Percentiles rank a stretch among this genome's conserved stretches.
Conservation (phyloP, 2,797 vertebrate species). For the Galagoides demidoff region DNA sequence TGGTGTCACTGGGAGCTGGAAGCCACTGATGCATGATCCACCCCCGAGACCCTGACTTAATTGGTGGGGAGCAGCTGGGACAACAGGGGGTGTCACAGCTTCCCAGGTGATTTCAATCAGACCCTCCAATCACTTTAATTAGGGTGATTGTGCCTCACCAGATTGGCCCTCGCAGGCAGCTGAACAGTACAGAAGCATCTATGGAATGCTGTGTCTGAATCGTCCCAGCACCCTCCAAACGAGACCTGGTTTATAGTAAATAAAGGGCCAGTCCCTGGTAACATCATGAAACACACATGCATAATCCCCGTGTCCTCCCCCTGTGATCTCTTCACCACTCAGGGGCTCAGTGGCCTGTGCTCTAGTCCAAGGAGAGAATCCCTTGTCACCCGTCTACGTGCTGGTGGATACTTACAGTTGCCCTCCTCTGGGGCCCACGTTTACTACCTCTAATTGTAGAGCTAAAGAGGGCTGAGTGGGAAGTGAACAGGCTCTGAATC, state of each 20-base stretch:
- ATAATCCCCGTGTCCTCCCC: neutral
- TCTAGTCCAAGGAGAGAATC: neutral
- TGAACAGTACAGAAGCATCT: neutral
- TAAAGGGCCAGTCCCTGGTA: neutral
- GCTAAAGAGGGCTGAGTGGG: neutral
- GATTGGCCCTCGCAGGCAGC: neutral
- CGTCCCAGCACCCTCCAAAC: neutral
- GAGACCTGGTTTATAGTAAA: neutral
- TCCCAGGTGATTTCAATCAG: neutral
- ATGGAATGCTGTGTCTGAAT: accelerated
- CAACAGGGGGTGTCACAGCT: neutral
- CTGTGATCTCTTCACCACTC: neutral
- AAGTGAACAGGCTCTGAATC: neutral
- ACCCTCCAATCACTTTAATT: neutral
- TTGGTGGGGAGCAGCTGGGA: neutral
- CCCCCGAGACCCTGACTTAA: neutral
- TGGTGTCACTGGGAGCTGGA: accelerated
- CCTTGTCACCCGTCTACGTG: neutral
- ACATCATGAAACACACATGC: accelerated
- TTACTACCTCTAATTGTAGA: neutral
- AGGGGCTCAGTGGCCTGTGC: neutral
- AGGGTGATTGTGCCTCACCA: neutral
- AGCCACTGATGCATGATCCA: accelerated
- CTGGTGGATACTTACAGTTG: neutral
- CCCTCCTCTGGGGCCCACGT: no score